Evolutionary conservation across 1,140 invertebrate species (phyloP).

Genomic region (Bombus vancouverensis): DNA sequence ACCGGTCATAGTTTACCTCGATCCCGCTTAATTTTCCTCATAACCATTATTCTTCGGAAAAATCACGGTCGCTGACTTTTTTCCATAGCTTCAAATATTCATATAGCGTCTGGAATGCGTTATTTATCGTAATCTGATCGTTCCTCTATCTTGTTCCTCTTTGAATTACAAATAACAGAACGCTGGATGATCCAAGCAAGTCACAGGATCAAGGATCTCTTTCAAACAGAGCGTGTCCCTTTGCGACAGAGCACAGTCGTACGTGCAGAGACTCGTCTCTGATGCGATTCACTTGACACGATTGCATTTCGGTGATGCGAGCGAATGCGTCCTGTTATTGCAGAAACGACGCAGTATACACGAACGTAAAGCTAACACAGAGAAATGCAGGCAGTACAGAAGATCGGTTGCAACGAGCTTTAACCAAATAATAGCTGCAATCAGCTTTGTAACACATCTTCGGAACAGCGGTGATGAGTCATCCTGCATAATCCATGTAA

Average conservation of each 20-base stretch:
- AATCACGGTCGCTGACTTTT: not conserved
- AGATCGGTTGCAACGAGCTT: slow-evolving; percentile 30
- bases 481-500: slow-evolving; percentile 29
- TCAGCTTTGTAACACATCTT: slow-evolving; percentile 62
- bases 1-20: slow-evolving; percentile 8
- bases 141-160: not conserved
- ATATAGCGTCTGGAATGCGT: slow-evolving; percentile 1
- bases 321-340: slow-evolving; percentile 29
- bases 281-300: not conserved
- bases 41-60: slow-evolving; percentile 25
- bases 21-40: slow-evolving; percentile 10
- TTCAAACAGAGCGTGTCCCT: not conserved
- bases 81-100: slow-evolving; percentile 36
- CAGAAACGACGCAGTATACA: too few species aligned
- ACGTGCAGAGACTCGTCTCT: not conserved
- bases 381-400: not conserved
- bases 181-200: too few species aligned
- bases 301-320: slow-evolving; percentile 29
- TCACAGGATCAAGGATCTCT: too few species aligned
- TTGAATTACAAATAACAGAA: slow-evolving; percentile 33
- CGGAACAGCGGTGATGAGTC: slow-evolving; percentile 16
- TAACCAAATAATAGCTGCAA: slow-evolving; percentile 63
- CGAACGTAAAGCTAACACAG: not conserved
- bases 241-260: not conserved
- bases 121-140: slow-evolving; percentile 34